Conservation (phyloP, 2,797 vertebrate species). For the Neopelma chrysocephalum region DNA sequence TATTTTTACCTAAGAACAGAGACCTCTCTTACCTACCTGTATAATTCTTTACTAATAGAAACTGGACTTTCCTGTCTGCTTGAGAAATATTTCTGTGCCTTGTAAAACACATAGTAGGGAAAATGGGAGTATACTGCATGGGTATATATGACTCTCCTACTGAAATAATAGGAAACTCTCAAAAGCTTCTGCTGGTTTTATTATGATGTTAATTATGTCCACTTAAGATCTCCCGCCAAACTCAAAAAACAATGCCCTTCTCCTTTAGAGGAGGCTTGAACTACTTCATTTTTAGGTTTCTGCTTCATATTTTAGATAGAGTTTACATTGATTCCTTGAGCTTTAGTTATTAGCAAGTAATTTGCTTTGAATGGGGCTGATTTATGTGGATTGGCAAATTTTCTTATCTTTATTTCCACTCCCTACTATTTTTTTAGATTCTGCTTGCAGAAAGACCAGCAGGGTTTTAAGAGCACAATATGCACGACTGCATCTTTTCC, state of each 20-base stretch:
- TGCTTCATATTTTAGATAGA: background rate
- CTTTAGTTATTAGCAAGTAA: background rate
- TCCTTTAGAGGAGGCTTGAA: background rate
- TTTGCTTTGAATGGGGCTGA: background rate
- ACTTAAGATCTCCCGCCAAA: background rate
- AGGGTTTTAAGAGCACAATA: slow-evolving; percentile 46
- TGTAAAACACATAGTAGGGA: background rate
- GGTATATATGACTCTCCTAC: background rate
- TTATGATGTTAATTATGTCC: background rate
- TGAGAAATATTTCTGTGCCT: background rate
- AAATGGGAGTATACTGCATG: background rate
- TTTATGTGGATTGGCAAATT: background rate
- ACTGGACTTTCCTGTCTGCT: background rate
- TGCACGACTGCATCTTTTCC: slow-evolving; percentile 64
- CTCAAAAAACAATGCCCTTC: background rate
- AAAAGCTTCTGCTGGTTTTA: background rate
- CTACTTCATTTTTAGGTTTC: background rate
- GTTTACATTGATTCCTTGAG: background rate
- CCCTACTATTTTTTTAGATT: background rate
- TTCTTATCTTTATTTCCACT: slow-evolving; percentile 19
- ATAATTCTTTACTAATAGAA: background rate
- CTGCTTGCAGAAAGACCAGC: slow-evolving; percentile 45
- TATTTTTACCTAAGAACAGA: background rate
- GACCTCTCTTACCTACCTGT: background rate
- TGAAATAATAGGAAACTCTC: background rate